Evolutionary conservation across 30 jellyfish, hydroid and myxozoan species (phyloP), one percentile per base, ranked within the genome.

Genomic region (Clytia hemisphaerica): DNA sequence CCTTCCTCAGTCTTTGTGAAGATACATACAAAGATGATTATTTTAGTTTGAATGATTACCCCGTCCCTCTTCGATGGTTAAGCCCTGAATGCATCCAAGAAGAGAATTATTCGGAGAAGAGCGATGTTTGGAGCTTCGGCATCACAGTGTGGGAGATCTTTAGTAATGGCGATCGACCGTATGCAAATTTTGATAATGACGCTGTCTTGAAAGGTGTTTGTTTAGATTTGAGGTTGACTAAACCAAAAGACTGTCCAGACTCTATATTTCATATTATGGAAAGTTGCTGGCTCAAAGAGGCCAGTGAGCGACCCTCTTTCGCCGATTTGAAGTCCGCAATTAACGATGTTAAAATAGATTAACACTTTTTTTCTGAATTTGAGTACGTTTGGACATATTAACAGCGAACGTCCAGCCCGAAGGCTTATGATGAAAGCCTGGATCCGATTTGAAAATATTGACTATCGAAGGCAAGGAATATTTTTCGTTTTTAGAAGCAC

Each of bases 51-150:
- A 78, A 78, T 68, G 92, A 67, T 58, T 78, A 78, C 1, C 78
- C 83, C 1, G 93, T 79, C 37, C 97, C 97, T 4, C 44, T 88
- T 71, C 75, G 97, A 9, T 88, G 97, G 97, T 76, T 88, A 48
- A 81, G 94, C 46, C 97, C 97, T 1, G 97, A 88, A 46, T 92
- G 85, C 12, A 69, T 88, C 21, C 35, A 44, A 35, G 79, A 78
- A 30, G 93, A 72, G 29, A 64, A 54, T 18, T 88, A 88, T 38
- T 79, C 94, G 46, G 97, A 88, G 82, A 88, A 88, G 71, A 88
- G 94, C 45, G 97, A 87, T 30, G 97, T 88, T 14, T 88, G 97
- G 97, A 92, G 95, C 0, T 88, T 73, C 71, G 94, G 93, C 32
- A 85, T 88, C 31, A 83, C 87, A 65, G 48, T 80, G 71, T 88